These are phyloP conservation scores for Bos javanicus DNA, from an alignment of 2,113 vertebrate species.

Conservation along the genomic window DNA sequence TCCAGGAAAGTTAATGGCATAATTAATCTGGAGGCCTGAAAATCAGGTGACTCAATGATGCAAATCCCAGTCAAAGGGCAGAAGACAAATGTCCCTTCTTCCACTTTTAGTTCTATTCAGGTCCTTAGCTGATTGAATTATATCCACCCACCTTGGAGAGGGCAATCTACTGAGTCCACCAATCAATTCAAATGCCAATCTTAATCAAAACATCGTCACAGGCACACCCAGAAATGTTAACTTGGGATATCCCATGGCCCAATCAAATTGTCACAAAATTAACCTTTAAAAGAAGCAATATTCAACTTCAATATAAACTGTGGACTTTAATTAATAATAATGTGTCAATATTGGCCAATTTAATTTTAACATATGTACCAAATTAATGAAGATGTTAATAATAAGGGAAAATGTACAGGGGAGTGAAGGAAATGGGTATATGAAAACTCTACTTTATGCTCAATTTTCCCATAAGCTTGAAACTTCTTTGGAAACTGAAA, in stretches of 20 bases:
- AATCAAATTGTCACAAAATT: neutral
- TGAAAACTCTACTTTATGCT: neutral
- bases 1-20: neutral
- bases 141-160: neutral
- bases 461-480: neutral
- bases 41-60: neutral
- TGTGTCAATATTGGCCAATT: neutral
- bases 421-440: neutral
- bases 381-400: neutral
- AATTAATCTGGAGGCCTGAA: neutral
- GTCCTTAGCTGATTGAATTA: neutral
- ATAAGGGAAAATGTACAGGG: neutral
- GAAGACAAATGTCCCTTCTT: neutral
- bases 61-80: neutral
- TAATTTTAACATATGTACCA: neutral
- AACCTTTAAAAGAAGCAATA: neutral
- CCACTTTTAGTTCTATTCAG: neutral
- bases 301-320: neutral
- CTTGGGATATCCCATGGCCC: neutral
- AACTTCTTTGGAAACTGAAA: neutral
- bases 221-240: neutral
- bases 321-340: neutral
- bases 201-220: neutral
- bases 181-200: neutral
- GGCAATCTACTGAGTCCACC: neutral